These are phyloP conservation scores for Edolisoma coerulescens DNA, from an alignment of 2,113 vertebrate genomes.

Conservation along the genomic window DNA sequence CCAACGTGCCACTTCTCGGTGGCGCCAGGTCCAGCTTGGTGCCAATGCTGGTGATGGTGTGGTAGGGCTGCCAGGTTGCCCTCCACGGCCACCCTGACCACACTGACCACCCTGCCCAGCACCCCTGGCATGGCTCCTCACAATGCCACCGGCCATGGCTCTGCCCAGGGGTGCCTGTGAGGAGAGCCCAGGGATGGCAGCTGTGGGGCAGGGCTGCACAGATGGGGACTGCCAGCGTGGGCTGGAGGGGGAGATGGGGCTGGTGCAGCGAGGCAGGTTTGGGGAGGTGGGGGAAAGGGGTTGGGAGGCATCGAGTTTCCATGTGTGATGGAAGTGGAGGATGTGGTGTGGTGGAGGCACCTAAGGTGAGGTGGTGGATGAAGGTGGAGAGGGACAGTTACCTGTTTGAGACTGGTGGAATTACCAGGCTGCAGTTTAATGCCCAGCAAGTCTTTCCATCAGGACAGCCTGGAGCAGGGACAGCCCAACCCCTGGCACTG, in stretches of 20 bases:
- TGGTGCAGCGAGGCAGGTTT: neutral
- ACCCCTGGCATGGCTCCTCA: accelerated
- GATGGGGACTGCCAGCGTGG: accelerated
- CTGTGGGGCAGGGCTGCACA: accelerated
- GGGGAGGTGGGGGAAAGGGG: neutral
- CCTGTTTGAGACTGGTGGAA: neutral
- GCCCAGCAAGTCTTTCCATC: neutral
- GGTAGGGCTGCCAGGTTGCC: neutral
- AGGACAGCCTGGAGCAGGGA: neutral
- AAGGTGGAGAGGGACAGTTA: neutral
- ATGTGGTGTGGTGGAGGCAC: neutral
- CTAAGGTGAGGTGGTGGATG: neutral
- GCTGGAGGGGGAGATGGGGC: neutral
- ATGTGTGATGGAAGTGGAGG: neutral
- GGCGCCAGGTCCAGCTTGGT: accelerated
- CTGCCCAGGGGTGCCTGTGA: accelerated
- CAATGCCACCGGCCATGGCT: accelerated
- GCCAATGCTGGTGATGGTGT: neutral
- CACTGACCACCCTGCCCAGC: accelerated
- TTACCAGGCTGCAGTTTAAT: neutral
- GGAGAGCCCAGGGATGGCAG: neutral
- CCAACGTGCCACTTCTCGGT: accelerated
- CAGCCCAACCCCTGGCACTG: neutral
- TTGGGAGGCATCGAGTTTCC: accelerated
- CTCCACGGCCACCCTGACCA: accelerated